A percentile compares a stretch with the other conserved stretches of the same genome.
Conservation (phyloP, 2,797 vertebrate species). For the Hemibagrus guttatus region DNA sequence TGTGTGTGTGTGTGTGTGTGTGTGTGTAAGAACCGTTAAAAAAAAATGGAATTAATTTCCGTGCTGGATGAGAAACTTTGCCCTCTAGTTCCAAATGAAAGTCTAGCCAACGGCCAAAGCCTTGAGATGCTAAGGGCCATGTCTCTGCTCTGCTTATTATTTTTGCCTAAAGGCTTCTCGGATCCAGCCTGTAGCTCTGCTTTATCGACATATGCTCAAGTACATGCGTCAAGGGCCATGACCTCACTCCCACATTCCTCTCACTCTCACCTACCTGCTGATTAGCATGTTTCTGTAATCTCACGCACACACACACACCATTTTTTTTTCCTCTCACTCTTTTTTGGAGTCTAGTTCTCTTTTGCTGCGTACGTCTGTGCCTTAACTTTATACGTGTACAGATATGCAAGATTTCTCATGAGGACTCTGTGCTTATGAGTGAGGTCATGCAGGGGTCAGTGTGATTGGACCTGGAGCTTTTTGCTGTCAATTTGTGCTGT, state of each 20-base stretch:
- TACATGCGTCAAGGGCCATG: conserved; percentile 40
- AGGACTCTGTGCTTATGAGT: conserved; percentile 66
- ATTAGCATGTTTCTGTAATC: conserved; percentile 44
- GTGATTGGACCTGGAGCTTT: conserved; percentile 60
- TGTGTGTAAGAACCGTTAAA: background rate
- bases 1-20: background rate
- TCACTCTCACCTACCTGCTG: conserved; percentile 45
- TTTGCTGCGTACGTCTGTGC: background rate
- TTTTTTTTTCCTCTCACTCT: background rate
- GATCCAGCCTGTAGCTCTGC: conserved; percentile 13
- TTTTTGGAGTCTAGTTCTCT: background rate
- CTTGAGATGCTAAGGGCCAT: background rate
- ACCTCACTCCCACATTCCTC: conserved; percentile 42
- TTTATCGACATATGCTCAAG: conserved; percentile 43
- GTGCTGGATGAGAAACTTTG: conserved; percentile 1
- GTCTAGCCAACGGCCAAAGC: conserved; percentile 13
- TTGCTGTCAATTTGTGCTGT: conserved; percentile 17
- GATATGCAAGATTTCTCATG: conserved; percentile 31
- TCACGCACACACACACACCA: background rate
- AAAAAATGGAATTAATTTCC: background rate
- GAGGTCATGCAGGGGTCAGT: conserved; percentile 61
- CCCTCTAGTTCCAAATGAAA: conserved; percentile 25
- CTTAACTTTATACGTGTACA: background rate
- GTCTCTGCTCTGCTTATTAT: conserved; percentile 9
- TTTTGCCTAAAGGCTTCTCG: conserved; percentile 16